These are phyloP conservation scores for Dicycla oo DNA, from an alignment of 2,888 invertebrate genomes.

Conservation along the genomic window DNA sequence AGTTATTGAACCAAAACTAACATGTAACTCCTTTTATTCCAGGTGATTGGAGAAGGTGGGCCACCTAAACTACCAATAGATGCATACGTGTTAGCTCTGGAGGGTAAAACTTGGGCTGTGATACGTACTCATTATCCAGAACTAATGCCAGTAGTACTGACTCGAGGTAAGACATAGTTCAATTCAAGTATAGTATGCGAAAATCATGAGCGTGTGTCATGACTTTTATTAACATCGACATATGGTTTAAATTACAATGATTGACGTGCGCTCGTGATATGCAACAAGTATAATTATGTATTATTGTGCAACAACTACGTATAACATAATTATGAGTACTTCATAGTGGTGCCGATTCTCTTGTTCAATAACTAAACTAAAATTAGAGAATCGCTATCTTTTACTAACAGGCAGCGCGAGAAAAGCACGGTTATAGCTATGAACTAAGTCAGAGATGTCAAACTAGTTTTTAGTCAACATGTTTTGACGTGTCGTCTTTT, in stretches of 20 bases:
- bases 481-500: too few species aligned
- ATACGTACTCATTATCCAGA: constrained; percentile 93
- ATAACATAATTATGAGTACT: not conserved
- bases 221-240: not conserved
- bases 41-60: constrained; percentile 87
- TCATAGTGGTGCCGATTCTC: too few species aligned
- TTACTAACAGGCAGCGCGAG: too few species aligned
- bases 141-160: constrained; percentile 92
- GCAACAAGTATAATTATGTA: not conserved
- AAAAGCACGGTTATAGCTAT: too few species aligned
- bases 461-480: too few species aligned
- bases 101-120: constrained; percentile 94
- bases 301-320: not conserved
- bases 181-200: not conserved
- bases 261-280: not conserved
- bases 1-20: too few species aligned
- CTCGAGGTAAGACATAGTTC: constrained; percentile 76
- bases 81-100: constrained; percentile 91
- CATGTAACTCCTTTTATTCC: constrained; percentile 16
- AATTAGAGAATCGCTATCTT: too few species aligned
- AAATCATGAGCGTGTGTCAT: not conserved
- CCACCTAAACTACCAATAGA: constrained; percentile 83
- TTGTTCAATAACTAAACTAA: too few species aligned
- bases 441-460: too few species aligned
- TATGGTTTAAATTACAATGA: not conserved